A percentile compares a stretch with the other conserved stretches of the same genome.
Conservation (phyloP, 2,113 vertebrate genomes). For the Entelurus aequoreus region DNA sequence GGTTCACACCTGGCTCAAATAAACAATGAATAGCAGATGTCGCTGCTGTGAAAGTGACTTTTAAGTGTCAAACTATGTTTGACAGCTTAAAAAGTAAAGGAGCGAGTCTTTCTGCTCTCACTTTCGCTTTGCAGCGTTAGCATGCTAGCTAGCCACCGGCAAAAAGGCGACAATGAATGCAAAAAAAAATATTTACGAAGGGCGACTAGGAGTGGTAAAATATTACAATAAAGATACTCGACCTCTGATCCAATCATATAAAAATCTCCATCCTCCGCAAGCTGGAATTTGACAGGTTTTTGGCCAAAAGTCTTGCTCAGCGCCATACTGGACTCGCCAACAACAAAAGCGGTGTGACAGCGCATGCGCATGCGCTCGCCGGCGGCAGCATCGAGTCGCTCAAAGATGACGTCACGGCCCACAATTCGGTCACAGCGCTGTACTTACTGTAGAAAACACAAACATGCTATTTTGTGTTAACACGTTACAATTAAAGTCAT, state of each 20-base stretch:
- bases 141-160: constrained; percentile 11
- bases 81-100: constrained; percentile 12
- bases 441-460: too few species aligned
- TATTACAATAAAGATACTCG: not conserved
- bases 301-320: constrained; percentile 92
- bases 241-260: constrained; percentile 95
- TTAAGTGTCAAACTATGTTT: not conserved
- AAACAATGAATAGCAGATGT: not conserved
- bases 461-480: too few species aligned
- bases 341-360: constrained; percentile 54
- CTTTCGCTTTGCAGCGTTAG: constrained; percentile 4
- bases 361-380: constrained; percentile 51
- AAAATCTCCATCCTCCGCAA: constrained; percentile 90
- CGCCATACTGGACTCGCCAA: constrained; percentile 80
- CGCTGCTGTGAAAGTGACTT: not conserved
- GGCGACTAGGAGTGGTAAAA: not conserved
- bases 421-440: not conserved
- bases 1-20: not conserved
- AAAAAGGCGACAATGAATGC: not conserved
- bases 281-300: constrained; percentile 92
- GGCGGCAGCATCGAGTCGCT: constrained; percentile 2
- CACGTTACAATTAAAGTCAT: too few species aligned
- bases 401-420: constrained; percentile 18
- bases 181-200: not conserved
- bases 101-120: constrained; percentile 15